These are phyloP conservation scores for Sorex fumeus DNA, from an alignment of 2,113 vertebrate species.

Conservation along the genomic window DNA sequence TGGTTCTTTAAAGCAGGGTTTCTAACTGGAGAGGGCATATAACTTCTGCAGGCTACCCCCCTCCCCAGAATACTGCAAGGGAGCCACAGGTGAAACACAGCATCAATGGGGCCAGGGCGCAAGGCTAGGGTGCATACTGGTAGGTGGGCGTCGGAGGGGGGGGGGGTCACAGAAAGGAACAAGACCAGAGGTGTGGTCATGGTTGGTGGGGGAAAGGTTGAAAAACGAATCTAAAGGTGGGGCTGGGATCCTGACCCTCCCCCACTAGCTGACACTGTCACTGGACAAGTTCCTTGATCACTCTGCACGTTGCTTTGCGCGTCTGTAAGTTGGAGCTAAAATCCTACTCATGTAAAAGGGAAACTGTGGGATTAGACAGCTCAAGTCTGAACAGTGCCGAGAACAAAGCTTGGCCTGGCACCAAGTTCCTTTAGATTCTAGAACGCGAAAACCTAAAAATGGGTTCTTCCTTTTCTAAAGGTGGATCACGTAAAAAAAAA, in stretches of 20 bases:
- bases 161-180: no score
- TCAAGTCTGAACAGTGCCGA: background rate
- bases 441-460: background rate
- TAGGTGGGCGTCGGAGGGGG: no score
- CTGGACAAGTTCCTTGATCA: background rate
- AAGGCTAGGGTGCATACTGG: no score
- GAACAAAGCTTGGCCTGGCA: constrained; percentile 21
- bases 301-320: background rate
- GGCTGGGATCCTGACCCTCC: background rate
- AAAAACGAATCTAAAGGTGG: background rate
- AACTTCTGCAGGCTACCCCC: no score
- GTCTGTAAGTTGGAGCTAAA: background rate
- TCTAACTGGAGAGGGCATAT: no score
- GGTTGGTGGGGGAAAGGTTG: no score
- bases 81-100: no score
- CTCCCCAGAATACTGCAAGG: no score
- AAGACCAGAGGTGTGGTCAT: no score
- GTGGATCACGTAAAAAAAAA: background rate
- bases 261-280: background rate
- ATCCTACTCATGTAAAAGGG: background rate
- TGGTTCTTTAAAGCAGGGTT: background rate
- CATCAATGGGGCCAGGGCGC: no score
- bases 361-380: constrained; percentile 2
- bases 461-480: background rate
- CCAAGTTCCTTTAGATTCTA: background rate